These are phyloP conservation scores for Lepidocyrtinus sp. DNA, from an alignment of 2,888 invertebrate species.

Conservation along the genomic window DNA sequence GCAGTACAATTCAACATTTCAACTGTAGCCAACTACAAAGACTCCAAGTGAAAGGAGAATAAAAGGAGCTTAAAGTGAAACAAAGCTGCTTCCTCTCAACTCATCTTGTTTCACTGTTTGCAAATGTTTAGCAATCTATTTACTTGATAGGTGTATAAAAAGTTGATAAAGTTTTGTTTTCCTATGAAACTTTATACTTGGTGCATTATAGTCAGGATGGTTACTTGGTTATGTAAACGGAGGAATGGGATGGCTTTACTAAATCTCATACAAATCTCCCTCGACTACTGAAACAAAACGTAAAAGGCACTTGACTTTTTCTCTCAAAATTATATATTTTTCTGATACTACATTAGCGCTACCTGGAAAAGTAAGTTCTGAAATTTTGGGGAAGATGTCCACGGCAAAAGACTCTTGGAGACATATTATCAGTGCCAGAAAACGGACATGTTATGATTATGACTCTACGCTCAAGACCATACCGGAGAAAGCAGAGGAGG, in stretches of 20 bases:
- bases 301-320: neutral
- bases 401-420: too few relatives aligned
- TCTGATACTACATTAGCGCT: too few relatives aligned
- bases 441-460: too few relatives aligned
- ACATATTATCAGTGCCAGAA: too few relatives aligned
- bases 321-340: neutral
- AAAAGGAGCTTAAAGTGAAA: neutral
- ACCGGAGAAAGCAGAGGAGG: too few relatives aligned
- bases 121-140: neutral
- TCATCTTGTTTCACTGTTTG: neutral
- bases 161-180: neutral
- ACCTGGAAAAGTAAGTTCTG: neutral
- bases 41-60: neutral
- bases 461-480: too few relatives aligned
- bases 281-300: constrained; percentile 36
- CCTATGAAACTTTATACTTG: neutral
- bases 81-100: neutral
- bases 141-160: too few relatives aligned
- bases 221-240: neutral
- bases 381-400: too few relatives aligned
- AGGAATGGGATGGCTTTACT: constrained; percentile 24
- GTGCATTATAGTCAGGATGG: neutral
- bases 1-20: neutral
- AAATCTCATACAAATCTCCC: constrained; percentile 55
- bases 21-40: neutral